Conservation (phyloP, 1,140 invertebrate species). For the Drosophila kikkawai region DNA sequence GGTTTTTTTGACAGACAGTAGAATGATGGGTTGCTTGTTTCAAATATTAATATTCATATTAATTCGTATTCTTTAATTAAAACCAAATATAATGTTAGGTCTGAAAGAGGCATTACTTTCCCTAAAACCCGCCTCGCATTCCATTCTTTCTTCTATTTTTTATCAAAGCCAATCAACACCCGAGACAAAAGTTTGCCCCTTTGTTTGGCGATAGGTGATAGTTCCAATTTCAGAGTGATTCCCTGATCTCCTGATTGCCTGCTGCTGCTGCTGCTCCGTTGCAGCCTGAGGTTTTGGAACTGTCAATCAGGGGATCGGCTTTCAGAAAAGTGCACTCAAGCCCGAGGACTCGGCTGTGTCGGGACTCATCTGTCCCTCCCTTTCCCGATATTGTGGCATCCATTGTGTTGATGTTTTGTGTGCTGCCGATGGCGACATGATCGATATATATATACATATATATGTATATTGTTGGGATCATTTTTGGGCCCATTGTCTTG, state of each 20-base stretch:
- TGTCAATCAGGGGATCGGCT: slow-evolving; percentile 51
- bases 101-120: no score
- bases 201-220: slow-evolving; percentile 31
- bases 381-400: slow-evolving; percentile 28
- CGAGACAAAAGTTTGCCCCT: slow-evolving; percentile 39
- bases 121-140: slow-evolving; percentile 12
- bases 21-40: no score
- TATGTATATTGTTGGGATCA: slow-evolving; percentile 19
- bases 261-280: slow-evolving; percentile 25
- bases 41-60: no score
- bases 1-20: no score
- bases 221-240: slow-evolving; percentile 51
- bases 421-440: slow-evolving; percentile 58
- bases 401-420: slow-evolving; percentile 54
- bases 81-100: not conserved
- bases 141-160: slow-evolving; percentile 2
- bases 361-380: slow-evolving; percentile 40
- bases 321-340: slow-evolving; percentile 40
- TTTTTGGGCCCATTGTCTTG: slow-evolving; percentile 35
- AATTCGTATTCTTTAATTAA: no score
- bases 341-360: slow-evolving; percentile 7
- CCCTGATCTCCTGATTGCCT: slow-evolving; percentile 34
- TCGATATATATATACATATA: slow-evolving; percentile 16
- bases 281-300: slow-evolving; percentile 33
- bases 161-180: slow-evolving; percentile 41